Conservation (phyloP, 2,797 vertebrate species). For the Poeciliopsis turneri region DNA sequence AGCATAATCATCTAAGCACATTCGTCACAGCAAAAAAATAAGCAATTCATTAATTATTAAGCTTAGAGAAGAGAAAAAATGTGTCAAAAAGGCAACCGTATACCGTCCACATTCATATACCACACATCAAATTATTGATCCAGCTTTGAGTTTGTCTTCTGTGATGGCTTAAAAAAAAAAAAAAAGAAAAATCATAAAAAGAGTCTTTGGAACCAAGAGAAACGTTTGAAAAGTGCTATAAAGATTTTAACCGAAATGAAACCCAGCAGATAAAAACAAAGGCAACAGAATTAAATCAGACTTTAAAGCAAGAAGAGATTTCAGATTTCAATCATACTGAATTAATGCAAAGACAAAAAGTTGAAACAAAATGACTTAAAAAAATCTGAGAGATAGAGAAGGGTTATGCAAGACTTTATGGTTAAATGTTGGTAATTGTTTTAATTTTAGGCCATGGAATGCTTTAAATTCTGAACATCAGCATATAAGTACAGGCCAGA, state of each 20-base stretch:
- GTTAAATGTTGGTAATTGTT: not conserved
- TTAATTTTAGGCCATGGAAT: not conserved
- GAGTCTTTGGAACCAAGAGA: slow-evolving; percentile 12
- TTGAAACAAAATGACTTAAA: slow-evolving; percentile 1
- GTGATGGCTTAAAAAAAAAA: slow-evolving; percentile 62
- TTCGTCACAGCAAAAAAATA: slow-evolving; percentile 1
- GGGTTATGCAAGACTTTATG: not conserved
- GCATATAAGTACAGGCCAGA: not conserved
- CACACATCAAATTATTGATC: slow-evolving; percentile 61
- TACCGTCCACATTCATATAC: slow-evolving; percentile 78
- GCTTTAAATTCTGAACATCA: not conserved
- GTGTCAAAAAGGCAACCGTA: slow-evolving; percentile 44
- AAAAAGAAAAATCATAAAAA: not conserved
- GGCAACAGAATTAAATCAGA: slow-evolving; percentile 6
- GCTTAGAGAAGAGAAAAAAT: slow-evolving; percentile 12
- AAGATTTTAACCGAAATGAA: slow-evolving; percentile 10
- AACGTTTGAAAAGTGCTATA: not conserved
- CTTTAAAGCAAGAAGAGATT: slow-evolving; percentile 12
- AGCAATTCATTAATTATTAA: slow-evolving; percentile 1
- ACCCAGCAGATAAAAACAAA: slow-evolving; percentile 9
- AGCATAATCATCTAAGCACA: slow-evolving; percentile 4
- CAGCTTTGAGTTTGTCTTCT: slow-evolving; percentile 44
- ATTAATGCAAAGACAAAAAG: slow-evolving; percentile 8
- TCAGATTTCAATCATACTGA: slow-evolving; percentile 29
- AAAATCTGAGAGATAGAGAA: slow-evolving; percentile 11